Percentiles rank a stretch among this genome's conserved stretches.
Conservation (phyloP, 2,797 vertebrate genomes). For the Hippoglossus hippoglossus region DNA sequence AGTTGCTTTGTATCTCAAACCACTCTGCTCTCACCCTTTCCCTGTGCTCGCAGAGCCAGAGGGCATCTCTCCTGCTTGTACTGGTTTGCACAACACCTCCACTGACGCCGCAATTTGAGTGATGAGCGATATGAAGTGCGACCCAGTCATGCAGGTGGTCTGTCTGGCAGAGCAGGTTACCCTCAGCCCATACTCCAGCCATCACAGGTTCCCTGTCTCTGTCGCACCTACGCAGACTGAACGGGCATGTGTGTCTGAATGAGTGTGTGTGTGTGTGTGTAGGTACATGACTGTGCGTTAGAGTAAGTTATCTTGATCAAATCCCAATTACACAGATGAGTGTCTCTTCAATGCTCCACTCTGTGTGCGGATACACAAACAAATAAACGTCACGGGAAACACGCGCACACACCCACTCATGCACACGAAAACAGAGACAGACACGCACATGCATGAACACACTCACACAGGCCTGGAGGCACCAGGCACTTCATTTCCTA, state of each 20-base stretch:
- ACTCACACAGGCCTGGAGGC: slow-evolving; percentile 52
- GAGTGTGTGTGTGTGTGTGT: slow-evolving; percentile 19
- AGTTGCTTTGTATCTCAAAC: neutral
- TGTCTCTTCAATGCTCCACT: slow-evolving; percentile 50
- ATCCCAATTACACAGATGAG: slow-evolving; percentile 62
- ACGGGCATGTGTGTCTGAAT: neutral
- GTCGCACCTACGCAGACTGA: slow-evolving; percentile 39
- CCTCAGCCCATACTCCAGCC: slow-evolving; percentile 49
- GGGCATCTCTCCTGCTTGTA: slow-evolving; percentile 39
- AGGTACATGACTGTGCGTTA: slow-evolving; percentile 34
- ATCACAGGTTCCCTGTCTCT: slow-evolving; percentile 44
- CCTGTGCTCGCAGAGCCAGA: slow-evolving; percentile 13
- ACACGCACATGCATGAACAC: slow-evolving; percentile 2
- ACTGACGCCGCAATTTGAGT: slow-evolving; percentile 54
- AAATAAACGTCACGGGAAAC: slow-evolving; percentile 44
- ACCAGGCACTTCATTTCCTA: slow-evolving; percentile 74
- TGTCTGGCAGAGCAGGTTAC: slow-evolving; percentile 50
- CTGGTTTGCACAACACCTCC: slow-evolving; percentile 45
- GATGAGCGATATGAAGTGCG: slow-evolving; percentile 58
- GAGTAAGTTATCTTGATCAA: slow-evolving; percentile 62
- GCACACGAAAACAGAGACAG: slow-evolving; percentile 16
- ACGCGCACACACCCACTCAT: slow-evolving; percentile 30
- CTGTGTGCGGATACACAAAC: slow-evolving; percentile 49
- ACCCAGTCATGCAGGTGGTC: slow-evolving; percentile 46
- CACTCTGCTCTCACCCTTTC: neutral